Conservation (phyloP, 1,140 invertebrate genomes). For the Notospermus geniculatus region DNA sequence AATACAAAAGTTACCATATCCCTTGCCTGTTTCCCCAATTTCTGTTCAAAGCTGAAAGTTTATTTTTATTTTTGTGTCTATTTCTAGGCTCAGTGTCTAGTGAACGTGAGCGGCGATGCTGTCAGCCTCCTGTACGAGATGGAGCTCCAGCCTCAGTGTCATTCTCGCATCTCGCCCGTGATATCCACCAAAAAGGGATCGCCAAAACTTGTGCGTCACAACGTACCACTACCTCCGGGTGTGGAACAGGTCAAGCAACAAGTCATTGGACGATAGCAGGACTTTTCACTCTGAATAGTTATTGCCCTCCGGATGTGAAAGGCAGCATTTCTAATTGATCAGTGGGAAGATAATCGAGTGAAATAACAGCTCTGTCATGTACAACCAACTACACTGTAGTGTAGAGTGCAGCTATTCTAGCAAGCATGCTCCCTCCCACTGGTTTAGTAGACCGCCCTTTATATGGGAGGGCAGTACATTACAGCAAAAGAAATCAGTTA, state of each 20-base stretch:
- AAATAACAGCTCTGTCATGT: neutral
- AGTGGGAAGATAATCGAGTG: no score
- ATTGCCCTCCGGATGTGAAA: no score
- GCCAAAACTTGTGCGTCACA: conserved; percentile 3
- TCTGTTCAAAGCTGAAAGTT: neutral
- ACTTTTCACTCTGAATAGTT: no score
- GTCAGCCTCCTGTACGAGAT: conserved; percentile 58
- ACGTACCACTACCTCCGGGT: neutral
- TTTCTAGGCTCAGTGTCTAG: conserved; percentile 72
- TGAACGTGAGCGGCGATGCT: conserved; percentile 92
- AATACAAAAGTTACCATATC: neutral
- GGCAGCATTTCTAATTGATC: no score
- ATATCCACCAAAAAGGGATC: neutral
- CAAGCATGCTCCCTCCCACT: neutral
- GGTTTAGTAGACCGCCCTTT: neutral
- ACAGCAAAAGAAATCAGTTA: neutral
- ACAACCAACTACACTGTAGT: neutral
- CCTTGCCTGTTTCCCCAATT: neutral
- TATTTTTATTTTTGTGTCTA: conserved; percentile 9
- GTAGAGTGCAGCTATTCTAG: neutral
- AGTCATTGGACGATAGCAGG: neutral
- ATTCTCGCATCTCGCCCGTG: conserved; percentile 5
- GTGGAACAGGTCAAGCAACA: neutral
- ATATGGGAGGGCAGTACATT: neutral
- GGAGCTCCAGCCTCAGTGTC: neutral